Base-by-base conservation (phyloP, 2,797 vertebrate genomes). In the Cichlasoma orientale region DNA sequence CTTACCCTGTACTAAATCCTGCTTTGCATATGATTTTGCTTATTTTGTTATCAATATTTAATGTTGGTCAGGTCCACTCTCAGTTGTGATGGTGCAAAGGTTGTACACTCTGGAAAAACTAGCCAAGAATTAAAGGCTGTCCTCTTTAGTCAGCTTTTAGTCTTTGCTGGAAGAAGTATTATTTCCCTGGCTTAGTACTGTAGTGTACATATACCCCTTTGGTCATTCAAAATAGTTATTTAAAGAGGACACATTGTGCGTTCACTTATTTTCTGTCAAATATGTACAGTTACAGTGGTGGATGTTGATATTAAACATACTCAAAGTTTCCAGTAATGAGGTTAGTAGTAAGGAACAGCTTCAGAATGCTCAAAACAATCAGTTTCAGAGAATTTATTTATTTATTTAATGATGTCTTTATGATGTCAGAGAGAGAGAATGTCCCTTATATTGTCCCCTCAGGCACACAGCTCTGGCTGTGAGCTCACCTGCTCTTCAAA, bases 21-120 rank as follows among this genome's bases (percentile, higher is more conserved):
- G 71, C 53, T 76, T 80, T 63, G 72, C 77, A 33, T 80, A 55
- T 53, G 72, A 72, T 74, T 82, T 50, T 86, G n/a, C 47, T 75
- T 41, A 82, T 82, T 79, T 82, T 74, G 53, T 73, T 72, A 88
- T 92, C 52, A 90, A 90, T 91, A 85, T 90, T 90, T 90, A 33
- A 93, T 89, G 53, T 12, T 3, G 27, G 56, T 71, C 72, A 25
- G 18, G 21, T 79, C 14, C 58, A 56, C 71, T 75, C 68, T 77
- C 63, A 71, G 3, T 58, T 53, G 31, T 75, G 41, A 70, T 77
- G 71, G 61, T 72, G 19, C 57, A 41, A 79, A 47, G 53, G 7
- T 19, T 59, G 54, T 19, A 23, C 21, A 27, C 21, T 8, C 38
- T 70, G 55, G 50, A 63, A 50, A 68, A 79, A 57, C 31, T 41